Evolutionary conservation across 2,113 vertebrate genomes (phyloP).

Genomic region (Chloroceryle aenea): DNA sequence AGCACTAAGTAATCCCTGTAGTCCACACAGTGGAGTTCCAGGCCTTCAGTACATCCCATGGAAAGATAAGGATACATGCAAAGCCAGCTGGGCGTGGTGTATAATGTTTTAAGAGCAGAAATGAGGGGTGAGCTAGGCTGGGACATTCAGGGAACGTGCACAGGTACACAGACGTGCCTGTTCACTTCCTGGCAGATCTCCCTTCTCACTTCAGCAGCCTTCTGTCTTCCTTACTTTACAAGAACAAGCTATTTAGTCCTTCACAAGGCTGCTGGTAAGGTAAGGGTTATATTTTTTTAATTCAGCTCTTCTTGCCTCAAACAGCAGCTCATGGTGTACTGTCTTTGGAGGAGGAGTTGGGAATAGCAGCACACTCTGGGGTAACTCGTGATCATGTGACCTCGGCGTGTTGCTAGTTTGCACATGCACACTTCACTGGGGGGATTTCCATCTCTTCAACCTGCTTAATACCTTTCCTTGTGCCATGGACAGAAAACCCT

Average conservation of each 20-base stretch:
- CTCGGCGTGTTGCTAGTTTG: neutral
- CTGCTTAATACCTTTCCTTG: neutral
- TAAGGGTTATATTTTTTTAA: no score
- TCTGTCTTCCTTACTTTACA: neutral
- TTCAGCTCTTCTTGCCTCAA: neutral
- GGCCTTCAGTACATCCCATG: neutral
- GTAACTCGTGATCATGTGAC: neutral
- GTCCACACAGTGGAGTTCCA: neutral
- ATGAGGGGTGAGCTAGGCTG: neutral
- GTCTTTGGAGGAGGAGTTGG: neutral
- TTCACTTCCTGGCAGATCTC: neutral
- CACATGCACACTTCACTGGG: neutral
- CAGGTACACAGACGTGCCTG: neutral
- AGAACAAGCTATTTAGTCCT: neutral
- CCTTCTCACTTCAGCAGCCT: neutral
- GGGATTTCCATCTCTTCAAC: neutral
- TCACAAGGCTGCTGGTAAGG: neutral
- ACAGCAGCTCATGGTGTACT: neutral
- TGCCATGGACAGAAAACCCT: neutral
- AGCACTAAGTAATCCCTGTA: neutral
- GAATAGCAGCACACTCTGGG: neutral
- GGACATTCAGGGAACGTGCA: neutral
- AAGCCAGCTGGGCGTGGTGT: rapidly evolving
- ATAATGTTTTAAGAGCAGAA: neutral
- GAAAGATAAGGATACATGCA: neutral